Evolutionary conservation across 1,140 invertebrate species (phyloP).

Genomic region (Cherax destructor): DNA sequence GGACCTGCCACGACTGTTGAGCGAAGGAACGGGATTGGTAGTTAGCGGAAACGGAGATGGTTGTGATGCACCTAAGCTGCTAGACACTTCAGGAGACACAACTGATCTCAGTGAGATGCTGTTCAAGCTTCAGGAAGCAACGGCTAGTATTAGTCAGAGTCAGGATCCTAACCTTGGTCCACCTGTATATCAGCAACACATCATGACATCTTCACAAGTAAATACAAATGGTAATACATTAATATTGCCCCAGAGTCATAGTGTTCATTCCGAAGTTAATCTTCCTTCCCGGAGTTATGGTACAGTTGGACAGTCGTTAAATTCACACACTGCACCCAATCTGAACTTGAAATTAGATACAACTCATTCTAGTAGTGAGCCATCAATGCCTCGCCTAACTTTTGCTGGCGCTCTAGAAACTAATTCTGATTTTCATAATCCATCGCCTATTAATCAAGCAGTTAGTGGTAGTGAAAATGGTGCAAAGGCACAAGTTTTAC

Average conservation of each 20-base stretch:
- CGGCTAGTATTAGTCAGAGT: conserved; percentile 42
- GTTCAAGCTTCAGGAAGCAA: conserved; percentile 59
- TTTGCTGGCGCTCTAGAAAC: conserved; percentile 45
- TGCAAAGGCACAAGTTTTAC: background rate
- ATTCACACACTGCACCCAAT: background rate
- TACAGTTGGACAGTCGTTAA: conserved; percentile 16
- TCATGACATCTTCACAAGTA: background rate
- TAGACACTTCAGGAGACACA: conserved; percentile 57
- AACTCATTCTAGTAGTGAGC: background rate
- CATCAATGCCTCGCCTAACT: conserved; percentile 44
- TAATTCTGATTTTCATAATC: conserved; percentile 32
- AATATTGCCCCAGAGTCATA: conserved; percentile 18
- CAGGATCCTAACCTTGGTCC: conserved; percentile 45
- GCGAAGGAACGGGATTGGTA: conserved; percentile 54
- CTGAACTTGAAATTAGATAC: background rate
- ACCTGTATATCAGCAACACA: conserved; percentile 30
- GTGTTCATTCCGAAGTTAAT: conserved; percentile 1
- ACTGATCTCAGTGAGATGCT: conserved; percentile 62
- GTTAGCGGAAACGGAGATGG: conserved; percentile 34
- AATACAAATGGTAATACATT: conserved; percentile 5
- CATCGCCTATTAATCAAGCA: background rate
- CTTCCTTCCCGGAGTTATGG: conserved; percentile 26
- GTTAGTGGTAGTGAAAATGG: background rate
- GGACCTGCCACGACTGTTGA: conserved; percentile 47
- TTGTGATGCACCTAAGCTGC: conserved; percentile 54